Evolutionary conservation across 1,140 invertebrate genomes (phyloP).

Genomic region (Lucilia sericata): DNA sequence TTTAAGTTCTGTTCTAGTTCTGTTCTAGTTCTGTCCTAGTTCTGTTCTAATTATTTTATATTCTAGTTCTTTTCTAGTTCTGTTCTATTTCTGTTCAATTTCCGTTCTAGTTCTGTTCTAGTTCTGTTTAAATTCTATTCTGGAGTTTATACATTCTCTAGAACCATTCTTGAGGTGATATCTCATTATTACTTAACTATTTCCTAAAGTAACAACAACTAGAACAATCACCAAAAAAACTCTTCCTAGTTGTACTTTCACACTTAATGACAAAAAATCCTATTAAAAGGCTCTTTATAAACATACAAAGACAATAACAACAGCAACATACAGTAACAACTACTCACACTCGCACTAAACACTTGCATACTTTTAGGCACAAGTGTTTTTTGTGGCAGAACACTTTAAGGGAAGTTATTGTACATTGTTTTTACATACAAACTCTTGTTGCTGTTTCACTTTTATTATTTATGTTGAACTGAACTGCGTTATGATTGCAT

Average conservation of each 20-base stretch:
- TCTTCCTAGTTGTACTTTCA: background rate
- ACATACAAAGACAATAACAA: background rate
- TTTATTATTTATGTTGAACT: background rate
- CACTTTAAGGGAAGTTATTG: slow-evolving; percentile 4
- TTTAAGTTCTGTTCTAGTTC: too few species aligned
- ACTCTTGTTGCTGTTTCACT: background rate
- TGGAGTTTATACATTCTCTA: too few species aligned
- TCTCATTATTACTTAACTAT: too few species aligned
- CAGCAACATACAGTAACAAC: background rate
- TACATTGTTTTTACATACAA: background rate
- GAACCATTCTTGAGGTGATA: too few species aligned
- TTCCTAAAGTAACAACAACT: background rate
- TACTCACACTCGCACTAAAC: background rate
- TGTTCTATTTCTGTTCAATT: too few species aligned
- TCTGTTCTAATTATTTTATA: too few species aligned
- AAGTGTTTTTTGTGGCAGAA: background rate
- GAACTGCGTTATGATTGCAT: too few species aligned
- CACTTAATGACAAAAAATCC: background rate
- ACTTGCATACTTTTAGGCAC: slow-evolving; percentile 17
- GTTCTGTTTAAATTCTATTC: too few species aligned
- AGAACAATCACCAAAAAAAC: background rate
- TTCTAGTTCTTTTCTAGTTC: too few species aligned
- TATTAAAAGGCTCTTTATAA: background rate
- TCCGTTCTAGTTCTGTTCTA: too few species aligned
- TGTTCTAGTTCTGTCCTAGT: too few species aligned